Base-by-base conservation (phyloP, 2,888 invertebrate species). In the Eupithecia subfuscata region DNA sequence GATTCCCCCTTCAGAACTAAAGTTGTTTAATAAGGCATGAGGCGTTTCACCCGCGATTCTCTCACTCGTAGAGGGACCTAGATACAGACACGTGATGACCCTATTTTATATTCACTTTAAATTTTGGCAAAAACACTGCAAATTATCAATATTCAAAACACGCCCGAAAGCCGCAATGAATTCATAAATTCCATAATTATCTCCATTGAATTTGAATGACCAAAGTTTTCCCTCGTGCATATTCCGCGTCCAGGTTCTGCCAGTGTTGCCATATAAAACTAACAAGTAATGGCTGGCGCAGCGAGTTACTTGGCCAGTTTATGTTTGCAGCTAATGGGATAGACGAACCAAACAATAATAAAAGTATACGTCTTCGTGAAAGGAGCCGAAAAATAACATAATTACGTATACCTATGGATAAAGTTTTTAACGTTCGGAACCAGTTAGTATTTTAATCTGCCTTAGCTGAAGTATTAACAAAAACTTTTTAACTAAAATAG, bases 191-290 rank as follows among this genome's bases (percentile, higher is more conserved):
- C 64, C 45, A 25, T 64, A 71, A 45, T 71, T 64, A 71, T 63
- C 45, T 25, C 34, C 64, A 25, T 71, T 30, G 30, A 48, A 71
- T 71, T 71, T 48, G 43, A 71, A 65, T 52, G 18, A 8, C 16
- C 64, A n/a, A 71, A 71, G 48, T 65, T 60, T 70, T 43, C n/a
- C 60, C 40, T 70, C 70, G 48, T 71, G 71, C 12, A 71, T 71
- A 65, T 71, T 65, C 12, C 25, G 5, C 60, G 60, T 6, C 25
- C 60, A 60, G 60, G 60, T 60, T 60, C 22, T 25, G 60, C 60
- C 60, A 60, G 60, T 60, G 60, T 60, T 60, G 25, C 60, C 60
- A 12, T 60, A 25, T 60, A 71, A 65, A 71, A 71, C 71, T 65
- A 65, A 22, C 65, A 65, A 65, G 22, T 71, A 71, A 64, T 37